Conservation (phyloP, 2,888 invertebrate species). For the Halocaridina rubra region DNA sequence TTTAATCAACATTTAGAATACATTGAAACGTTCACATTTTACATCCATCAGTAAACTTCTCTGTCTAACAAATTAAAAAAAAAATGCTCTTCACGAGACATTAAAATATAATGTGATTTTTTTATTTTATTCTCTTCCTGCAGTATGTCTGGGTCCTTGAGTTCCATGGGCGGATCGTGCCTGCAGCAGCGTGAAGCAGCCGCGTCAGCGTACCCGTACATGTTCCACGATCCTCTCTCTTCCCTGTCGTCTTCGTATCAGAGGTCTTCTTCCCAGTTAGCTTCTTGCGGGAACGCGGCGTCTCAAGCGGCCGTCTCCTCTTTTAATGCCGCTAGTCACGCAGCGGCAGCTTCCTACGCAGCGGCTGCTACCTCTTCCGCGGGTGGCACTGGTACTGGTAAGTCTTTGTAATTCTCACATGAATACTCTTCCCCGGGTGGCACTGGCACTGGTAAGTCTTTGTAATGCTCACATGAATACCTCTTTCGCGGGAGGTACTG, state of each 20-base stretch:
- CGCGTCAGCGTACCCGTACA: constrained; percentile 83
- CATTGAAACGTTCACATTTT: too few relatives aligned
- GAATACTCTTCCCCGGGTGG: too few relatives aligned
- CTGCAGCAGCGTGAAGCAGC: constrained; percentile 79
- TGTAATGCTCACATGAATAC: too few relatives aligned
- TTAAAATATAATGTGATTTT: background rate
- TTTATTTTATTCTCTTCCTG: background rate
- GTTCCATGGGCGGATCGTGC: constrained; percentile 80
- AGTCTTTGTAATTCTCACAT: too few relatives aligned
- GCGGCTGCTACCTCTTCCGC: constrained; percentile 54
- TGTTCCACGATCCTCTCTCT: constrained; percentile 87
- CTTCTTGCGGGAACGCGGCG: constrained; percentile 62
- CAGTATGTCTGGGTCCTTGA: constrained; percentile 88
- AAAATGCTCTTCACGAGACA: too few relatives aligned
- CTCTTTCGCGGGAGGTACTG: too few relatives aligned
- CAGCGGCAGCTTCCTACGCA: constrained; percentile 54
- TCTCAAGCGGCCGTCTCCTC: constrained; percentile 54
- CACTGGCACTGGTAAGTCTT: constrained; percentile 53
- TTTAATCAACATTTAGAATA: too few relatives aligned
- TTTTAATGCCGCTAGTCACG: constrained; percentile 60
- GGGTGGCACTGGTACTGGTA: constrained; percentile 50
- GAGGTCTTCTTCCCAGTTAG: constrained; percentile 60
- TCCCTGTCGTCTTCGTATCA: constrained; percentile 78
- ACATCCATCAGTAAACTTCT: too few relatives aligned
- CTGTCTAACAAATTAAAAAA: too few relatives aligned